A percentile compares a stretch with the other conserved stretches of the same genome.
These are phyloP conservation scores for Tringa solitaria DNA, from an alignment of 2,113 vertebrate species.

Conservation along the genomic window DNA sequence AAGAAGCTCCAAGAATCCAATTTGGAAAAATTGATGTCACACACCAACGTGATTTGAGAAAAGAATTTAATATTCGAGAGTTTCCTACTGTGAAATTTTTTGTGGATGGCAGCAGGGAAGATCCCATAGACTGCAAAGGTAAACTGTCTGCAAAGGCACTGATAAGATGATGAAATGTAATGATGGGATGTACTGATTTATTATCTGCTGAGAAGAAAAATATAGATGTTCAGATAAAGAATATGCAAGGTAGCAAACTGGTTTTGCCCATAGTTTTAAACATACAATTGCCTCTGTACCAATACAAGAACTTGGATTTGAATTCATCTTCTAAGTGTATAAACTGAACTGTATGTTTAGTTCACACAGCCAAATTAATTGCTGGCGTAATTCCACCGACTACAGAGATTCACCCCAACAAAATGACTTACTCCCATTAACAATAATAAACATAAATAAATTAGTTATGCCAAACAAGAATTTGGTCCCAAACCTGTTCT, in stretches of 20 bases:
- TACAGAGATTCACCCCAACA: background rate
- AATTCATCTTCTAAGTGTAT: background rate
- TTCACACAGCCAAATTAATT: background rate
- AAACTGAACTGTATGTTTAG: background rate
- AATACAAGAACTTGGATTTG: background rate
- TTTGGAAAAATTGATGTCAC: conserved; percentile 82
- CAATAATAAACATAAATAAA: background rate
- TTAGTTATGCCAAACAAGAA: background rate
- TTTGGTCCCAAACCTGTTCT: background rate
- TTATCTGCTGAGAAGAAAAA: background rate
- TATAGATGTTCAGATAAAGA: background rate
- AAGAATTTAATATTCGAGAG: conserved; percentile 75
- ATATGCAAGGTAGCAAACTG: background rate
- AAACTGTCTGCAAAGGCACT: background rate
- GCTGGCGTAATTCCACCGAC: fast-evolving
- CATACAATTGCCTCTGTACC: background rate
- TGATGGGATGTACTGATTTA: background rate
- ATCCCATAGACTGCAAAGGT: conserved; percentile 85
- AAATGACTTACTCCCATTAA: background rate
- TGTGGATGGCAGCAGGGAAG: conserved; percentile 80
- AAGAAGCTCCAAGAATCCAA: conserved; percentile 75
- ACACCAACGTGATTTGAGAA: conserved; percentile 78
- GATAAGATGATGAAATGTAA: background rate
- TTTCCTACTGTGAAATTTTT: conserved; percentile 82
- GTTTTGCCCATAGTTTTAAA: background rate